Evolutionary conservation across 37 sponge, comb jelly and placozoan species (phyloP).

Genomic region (Cliona cf. orientalis): DNA sequence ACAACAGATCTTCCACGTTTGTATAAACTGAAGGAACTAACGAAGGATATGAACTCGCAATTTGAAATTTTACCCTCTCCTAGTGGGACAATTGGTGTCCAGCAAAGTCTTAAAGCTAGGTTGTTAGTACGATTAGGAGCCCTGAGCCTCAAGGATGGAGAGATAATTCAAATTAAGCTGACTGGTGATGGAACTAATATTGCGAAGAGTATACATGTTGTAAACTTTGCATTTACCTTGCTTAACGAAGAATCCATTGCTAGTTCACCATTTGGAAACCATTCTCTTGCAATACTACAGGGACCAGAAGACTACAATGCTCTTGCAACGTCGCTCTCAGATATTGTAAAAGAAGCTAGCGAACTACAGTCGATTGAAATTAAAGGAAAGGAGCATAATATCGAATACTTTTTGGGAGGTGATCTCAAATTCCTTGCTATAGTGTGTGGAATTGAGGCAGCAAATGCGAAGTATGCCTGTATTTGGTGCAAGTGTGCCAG

Average conservation of each 20-base stretch:
- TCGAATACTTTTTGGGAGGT: too few species aligned
- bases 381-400: neutral
- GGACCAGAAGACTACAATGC: neutral
- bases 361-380: neutral
- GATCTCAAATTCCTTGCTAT: too few species aligned
- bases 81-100: neutral
- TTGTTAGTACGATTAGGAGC: neutral
- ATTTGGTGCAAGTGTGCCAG: too few species aligned
- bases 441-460: too few species aligned
- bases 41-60: too few species aligned
- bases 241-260: neutral
- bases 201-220: neutral
- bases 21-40: too few species aligned
- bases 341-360: neutral
- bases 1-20: too few species aligned
- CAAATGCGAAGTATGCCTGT: too few species aligned
- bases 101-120: neutral
- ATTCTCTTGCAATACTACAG: neutral
- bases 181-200: neutral
- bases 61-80: constrained; percentile 1
- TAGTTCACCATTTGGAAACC: neutral
- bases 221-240: neutral
- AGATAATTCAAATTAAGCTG: neutral
- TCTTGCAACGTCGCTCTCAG: neutral
- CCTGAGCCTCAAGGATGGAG: neutral